Evolutionary conservation across 2,113 vertebrate species (phyloP), one percentile per base, ranked within the genome.

Genomic region (Ardeotis arabs): DNA sequence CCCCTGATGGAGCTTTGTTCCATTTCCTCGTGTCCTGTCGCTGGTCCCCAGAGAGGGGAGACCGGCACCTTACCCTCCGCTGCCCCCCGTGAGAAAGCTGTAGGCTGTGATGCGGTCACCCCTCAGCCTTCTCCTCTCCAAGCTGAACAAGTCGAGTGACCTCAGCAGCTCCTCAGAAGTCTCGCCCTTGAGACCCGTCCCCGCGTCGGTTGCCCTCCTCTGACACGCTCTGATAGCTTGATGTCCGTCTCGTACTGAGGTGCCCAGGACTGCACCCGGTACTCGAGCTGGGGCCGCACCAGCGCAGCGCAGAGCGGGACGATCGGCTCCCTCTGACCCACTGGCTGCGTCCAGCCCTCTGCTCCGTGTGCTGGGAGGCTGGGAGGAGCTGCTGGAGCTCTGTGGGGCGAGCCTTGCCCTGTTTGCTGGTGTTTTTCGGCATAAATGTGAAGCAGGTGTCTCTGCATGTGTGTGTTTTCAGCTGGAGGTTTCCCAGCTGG

Each of bases 401-500:
- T 22, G 35, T 47, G 20, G 22, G 47, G 7, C 1, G 7, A 27
- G 11, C 50, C 50, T 69, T 49, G 33, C 68, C 55, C 28, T 58
- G 31, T 95, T 49, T 56, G 27, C 12, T 63, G 17, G 0, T 37
- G 23, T 55, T 3, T 70, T 77, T 73, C 31, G 22, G 45, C 17
- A 5, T 6, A 33, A 47, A 13, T 9, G 7, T 66, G 59, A 79
- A 62, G 14, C 2, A 0, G 24, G 12, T 9, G 14, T 39, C 69
- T 92, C 28, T 52, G 24, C 29, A 5, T 3, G 4, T 29, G 14
- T 52, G 44, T 68, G 41, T 92, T 82, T 84, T 8, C 98, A 99
- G 99, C 98, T 99, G 77, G 99, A 99, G 96, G 99, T 99, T 31
- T 99, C 99, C 3, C 99, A 99, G 98, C 97, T 99, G 96, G 99